phyloP scores from a whole-genome alignment of 2,888 invertebrate genomes.

The Epirrita christyi region DNA sequence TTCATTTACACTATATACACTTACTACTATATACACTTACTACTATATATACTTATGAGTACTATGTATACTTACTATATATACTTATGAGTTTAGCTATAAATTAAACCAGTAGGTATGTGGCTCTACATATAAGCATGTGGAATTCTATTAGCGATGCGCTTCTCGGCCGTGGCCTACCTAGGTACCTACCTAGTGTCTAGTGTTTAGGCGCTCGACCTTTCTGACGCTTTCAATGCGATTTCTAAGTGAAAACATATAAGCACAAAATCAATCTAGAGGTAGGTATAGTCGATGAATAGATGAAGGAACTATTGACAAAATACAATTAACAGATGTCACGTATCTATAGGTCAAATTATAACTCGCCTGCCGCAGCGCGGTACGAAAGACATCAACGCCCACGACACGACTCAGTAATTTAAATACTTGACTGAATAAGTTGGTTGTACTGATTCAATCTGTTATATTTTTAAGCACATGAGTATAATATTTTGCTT shows the following conservation, averaged over 20 bases:
- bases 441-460: neutral
- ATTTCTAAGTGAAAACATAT: constrained; percentile 13
- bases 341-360: constrained; percentile 25
- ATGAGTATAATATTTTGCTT: too few relatives aligned
- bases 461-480: neutral
- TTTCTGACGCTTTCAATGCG: constrained; percentile 8
- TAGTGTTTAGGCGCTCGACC: neutral
- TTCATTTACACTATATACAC: neutral
- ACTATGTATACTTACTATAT: too few relatives aligned
- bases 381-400: constrained; percentile 67
- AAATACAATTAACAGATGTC: constrained; percentile 18
- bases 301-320: constrained; percentile 2
- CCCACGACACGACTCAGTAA: constrained; percentile 32
- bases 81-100: neutral
- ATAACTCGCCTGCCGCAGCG: constrained; percentile 12
- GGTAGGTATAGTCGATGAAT: constrained; percentile 6
- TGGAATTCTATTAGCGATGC: constrained; percentile 5
- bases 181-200: too few relatives aligned
- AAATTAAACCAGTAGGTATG: neutral
- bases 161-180: neutral
- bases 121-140: constrained; percentile 8
- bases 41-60: neutral
- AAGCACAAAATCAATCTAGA: constrained; percentile 1
- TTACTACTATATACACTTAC: too few relatives aligned
- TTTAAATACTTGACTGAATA: constrained; percentile 6